Conservation (phyloP, 2,888 invertebrate genomes). For the Oligia fasciuncula region DNA sequence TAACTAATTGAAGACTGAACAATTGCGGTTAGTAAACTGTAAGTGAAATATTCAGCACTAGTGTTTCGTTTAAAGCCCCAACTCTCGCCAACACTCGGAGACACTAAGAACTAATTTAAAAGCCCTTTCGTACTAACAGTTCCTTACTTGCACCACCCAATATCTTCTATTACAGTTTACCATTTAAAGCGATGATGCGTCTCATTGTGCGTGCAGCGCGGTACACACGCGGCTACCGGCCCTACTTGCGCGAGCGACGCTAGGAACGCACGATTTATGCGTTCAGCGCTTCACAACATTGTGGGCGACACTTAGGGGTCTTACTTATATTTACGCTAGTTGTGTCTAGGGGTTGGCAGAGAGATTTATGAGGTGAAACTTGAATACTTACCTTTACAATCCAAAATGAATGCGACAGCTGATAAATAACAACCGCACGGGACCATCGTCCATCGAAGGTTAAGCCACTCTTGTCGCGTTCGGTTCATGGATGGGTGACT, state of each 20-base stretch:
- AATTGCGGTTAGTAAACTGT: not conserved
- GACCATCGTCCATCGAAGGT: not conserved
- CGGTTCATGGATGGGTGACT: not conserved
- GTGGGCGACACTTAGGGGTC: slow-evolving; percentile 36
- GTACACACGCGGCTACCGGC: slow-evolving; percentile 36
- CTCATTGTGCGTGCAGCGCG: slow-evolving; percentile 69
- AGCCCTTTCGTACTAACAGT: not conserved
- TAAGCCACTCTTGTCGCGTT: not conserved
- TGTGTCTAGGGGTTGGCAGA: not conserved
- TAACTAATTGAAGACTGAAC: not conserved
- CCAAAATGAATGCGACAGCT: not conserved
- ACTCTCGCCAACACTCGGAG: not conserved
- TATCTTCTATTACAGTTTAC: slow-evolving; percentile 64
- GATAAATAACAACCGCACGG: not conserved
- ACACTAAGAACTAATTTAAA: too few relatives aligned
- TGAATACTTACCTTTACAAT: not conserved
- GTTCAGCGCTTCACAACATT: slow-evolving; percentile 47
- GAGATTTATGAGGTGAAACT: not conserved
- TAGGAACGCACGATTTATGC: slow-evolving; percentile 64
- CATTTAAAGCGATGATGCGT: slow-evolving; percentile 69
- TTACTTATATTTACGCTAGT: slow-evolving; percentile 40
- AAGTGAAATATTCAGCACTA: not conserved
- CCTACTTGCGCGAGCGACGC: slow-evolving; percentile 50
- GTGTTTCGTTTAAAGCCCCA: not conserved
- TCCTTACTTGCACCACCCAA: slow-evolving; percentile 27